Evolutionary conservation across 2,113 vertebrate species (phyloP).

Genomic region (Benitochromis conjunctus): DNA sequence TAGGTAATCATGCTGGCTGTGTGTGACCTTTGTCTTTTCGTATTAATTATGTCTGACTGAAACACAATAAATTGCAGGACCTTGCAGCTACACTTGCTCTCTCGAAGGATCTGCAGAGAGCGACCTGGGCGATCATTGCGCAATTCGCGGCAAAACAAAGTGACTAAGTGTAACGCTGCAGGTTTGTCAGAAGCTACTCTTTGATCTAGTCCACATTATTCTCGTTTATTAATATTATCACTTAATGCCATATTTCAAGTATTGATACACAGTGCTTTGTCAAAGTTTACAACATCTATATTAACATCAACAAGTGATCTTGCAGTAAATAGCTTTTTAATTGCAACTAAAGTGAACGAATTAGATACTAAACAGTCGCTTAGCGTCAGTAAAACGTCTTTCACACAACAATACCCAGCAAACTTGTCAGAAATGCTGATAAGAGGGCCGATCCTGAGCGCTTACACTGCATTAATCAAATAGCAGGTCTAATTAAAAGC

Average conservation of each 20-base stretch:
- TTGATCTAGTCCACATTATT: not conserved
- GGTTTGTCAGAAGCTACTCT: not conserved
- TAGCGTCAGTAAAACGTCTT: conserved; percentile 85
- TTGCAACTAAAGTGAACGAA: conserved; percentile 76
- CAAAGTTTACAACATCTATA: conserved; percentile 75
- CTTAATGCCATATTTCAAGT: conserved; percentile 32
- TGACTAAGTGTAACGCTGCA: not conserved
- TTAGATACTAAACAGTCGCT: conserved; percentile 79
- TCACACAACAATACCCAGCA: conserved; percentile 87
- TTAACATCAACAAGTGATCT: conserved; percentile 74
- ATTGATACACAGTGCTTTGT: conserved; percentile 57
- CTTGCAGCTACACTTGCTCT: conserved; percentile 16
- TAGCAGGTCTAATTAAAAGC: conserved; percentile 99
- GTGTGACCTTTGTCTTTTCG: conserved; percentile 64
- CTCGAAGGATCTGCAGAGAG: not conserved
- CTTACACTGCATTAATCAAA: conserved; percentile 99
- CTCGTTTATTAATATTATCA: conserved; percentile 29
- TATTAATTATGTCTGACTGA: conserved; percentile 68
- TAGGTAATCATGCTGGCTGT: conserved; percentile 54
- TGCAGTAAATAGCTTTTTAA: conserved; percentile 76
- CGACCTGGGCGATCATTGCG: not conserved
- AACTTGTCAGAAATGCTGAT: conserved; percentile 97
- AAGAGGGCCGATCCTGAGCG: conserved; percentile 91
- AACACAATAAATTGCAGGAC: conserved; percentile 52
- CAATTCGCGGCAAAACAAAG: not conserved